A percentile compares a stretch with the other conserved stretches of the same genome.
Conservation (phyloP, 2,113 vertebrate genomes). For the Chitala chitala region DNA sequence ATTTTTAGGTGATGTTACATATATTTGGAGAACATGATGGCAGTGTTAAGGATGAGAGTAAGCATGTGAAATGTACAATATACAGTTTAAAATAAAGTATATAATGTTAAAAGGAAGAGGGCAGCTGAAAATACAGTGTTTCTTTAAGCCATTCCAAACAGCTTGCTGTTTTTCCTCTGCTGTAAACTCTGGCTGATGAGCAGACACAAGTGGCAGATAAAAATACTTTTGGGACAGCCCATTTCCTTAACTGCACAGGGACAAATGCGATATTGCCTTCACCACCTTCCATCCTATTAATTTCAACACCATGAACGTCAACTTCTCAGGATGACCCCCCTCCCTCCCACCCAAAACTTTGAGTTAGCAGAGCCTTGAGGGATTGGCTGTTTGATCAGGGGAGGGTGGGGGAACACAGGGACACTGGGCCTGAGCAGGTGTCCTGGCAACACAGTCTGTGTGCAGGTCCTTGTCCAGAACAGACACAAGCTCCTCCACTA, state of each 20-base stretch:
- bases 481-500: slow-evolving; percentile 15
- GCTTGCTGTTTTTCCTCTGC: background rate
- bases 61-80: too few species aligned
- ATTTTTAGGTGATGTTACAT: too few species aligned
- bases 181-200: slow-evolving; percentile 59
- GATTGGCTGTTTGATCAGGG: background rate
- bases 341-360: background rate
- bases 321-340: background rate
- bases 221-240: slow-evolving; percentile 68
- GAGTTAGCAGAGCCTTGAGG: background rate
- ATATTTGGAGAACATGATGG: too few species aligned
- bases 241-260: slow-evolving; percentile 46
- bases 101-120: background rate
- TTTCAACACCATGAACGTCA: background rate
- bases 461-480: slow-evolving; percentile 9
- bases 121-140: background rate
- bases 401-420: slow-evolving; percentile 19
- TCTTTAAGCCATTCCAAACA: too few species aligned
- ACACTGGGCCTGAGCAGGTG: slow-evolving; percentile 3
- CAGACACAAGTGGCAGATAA: slow-evolving; percentile 79
- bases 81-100: too few species aligned
- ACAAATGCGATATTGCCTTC: slow-evolving; percentile 8
- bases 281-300: slow-evolving; percentile 9
- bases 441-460: too few species aligned
- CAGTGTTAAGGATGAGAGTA: too few species aligned